Evolutionary conservation across 2,888 invertebrate genomes (phyloP).

Genomic region (Chalcosyrphus nemorum): DNA sequence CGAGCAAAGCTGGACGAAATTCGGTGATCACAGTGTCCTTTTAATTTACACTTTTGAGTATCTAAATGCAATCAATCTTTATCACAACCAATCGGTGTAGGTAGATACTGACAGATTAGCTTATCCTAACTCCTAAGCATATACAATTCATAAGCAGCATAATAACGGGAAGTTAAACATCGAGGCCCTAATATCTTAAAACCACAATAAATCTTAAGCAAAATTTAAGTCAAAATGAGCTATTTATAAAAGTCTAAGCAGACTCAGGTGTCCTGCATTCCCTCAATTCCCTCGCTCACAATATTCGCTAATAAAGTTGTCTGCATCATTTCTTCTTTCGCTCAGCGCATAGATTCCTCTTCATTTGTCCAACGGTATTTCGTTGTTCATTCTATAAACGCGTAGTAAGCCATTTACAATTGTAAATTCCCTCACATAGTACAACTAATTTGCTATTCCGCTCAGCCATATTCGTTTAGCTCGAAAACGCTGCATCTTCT

Average conservation of each 20-base stretch:
- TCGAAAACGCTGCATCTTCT: constrained; percentile 65
- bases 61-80: no score
- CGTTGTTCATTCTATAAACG: constrained; percentile 48
- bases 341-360: constrained; percentile 24
- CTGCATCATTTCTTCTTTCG: constrained; percentile 29
- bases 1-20: no score
- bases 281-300: not conserved
- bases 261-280: constrained; percentile 10
- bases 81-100: no score
- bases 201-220: not conserved
- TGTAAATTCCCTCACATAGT: constrained; percentile 69
- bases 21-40: no score
- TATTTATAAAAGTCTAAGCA: constrained; percentile 9
- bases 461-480: constrained; percentile 73
- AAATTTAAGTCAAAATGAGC: not conserved
- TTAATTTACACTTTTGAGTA: no score
- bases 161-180: not conserved
- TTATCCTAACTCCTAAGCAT: no score
- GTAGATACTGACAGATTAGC: no score
- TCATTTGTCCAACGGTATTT: constrained; percentile 40
- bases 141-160: no score
- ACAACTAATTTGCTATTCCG: constrained; percentile 71
- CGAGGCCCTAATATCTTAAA: not conserved
- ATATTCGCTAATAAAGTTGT: constrained; percentile 59
- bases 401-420: constrained; percentile 65